Percentiles rank a stretch among this genome's conserved stretches.
These are phyloP conservation scores for Cataglyphis rosenhaueri DNA, from an alignment of 2,888 invertebrate genomes.

Conservation along the genomic window DNA sequence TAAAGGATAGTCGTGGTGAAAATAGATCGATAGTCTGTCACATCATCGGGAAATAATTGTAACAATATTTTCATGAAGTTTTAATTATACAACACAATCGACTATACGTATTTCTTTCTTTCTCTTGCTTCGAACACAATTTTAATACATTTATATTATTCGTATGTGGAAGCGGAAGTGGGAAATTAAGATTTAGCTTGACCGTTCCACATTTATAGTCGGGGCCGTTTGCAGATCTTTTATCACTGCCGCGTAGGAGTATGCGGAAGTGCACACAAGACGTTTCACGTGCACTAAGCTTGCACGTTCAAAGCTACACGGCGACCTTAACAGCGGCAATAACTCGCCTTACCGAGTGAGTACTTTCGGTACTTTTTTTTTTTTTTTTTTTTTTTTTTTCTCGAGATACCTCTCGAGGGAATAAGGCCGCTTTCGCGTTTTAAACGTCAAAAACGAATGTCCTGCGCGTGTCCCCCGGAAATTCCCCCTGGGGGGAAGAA, in stretches of 20 bases:
- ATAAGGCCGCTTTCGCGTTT: slow-evolving; percentile 31
- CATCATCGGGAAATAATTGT: background rate
- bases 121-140: slow-evolving; percentile 1
- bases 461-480: slow-evolving; percentile 1
- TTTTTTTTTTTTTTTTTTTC: background rate
- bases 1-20: too few species aligned
- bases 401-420: slow-evolving; percentile 15
- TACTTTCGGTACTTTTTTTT: background rate
- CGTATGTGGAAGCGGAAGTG: slow-evolving; percentile 27
- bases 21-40: background rate
- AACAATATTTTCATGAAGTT: background rate
- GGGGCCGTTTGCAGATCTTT: slow-evolving; percentile 18
- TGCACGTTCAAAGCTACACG: background rate
- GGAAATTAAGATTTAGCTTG: slow-evolving; percentile 43
- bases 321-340: background rate
- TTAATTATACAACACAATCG: background rate
- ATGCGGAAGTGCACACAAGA: slow-evolving; percentile 21
- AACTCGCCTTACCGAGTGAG: background rate
- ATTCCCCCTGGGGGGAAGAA: slow-evolving; percentile 31
- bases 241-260: slow-evolving; percentile 44
- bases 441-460: slow-evolving; percentile 35
- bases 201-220: slow-evolving; percentile 25
- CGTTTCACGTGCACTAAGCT: slow-evolving; percentile 16
- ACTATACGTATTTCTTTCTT: background rate
- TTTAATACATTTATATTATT: slow-evolving; percentile 5